phyloP scores from a whole-genome alignment of 2,888 invertebrate species.

The Heliconius erato region DNA sequence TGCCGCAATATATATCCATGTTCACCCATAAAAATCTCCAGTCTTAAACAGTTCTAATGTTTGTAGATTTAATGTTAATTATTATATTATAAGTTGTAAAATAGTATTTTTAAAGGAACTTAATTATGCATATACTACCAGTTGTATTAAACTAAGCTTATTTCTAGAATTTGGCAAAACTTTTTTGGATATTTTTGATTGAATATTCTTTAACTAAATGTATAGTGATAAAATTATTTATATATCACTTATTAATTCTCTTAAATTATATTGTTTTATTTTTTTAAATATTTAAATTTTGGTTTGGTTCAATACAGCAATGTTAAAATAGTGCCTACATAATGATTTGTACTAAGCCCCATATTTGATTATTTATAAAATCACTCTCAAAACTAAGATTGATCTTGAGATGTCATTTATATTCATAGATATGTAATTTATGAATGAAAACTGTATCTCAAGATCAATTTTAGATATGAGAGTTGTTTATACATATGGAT shows the following conservation, averaged over 20 bases:
- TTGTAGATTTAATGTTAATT: constrained; percentile 10
- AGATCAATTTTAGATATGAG: too few species aligned
- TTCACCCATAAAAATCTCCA: constrained; percentile 80
- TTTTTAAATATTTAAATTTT: background rate
- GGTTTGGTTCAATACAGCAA: background rate
- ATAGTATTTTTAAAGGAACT: constrained; percentile 5
- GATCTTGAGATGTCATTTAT: too few species aligned
- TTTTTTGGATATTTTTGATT: background rate
- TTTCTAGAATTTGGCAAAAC: background rate
- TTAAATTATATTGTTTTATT: background rate
- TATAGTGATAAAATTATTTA: constrained; percentile 1
- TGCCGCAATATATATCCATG: constrained; percentile 78
- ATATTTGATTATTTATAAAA: too few species aligned
- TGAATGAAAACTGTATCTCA: too few species aligned
- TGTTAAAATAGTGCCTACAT: background rate
- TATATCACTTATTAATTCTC: background rate
- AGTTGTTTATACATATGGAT: too few species aligned
- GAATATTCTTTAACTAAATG: background rate
- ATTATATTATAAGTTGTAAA: constrained; percentile 28
- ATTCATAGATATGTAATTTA: too few species aligned
- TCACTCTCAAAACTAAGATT: too few species aligned
- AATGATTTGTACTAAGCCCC: too few species aligned
- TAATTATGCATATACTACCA: background rate
- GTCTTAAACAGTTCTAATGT: constrained; percentile 59
- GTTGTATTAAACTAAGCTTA: background rate